Base-by-base conservation (phyloP, 2,113 vertebrate genomes). In the Cettia cetti region DNA sequence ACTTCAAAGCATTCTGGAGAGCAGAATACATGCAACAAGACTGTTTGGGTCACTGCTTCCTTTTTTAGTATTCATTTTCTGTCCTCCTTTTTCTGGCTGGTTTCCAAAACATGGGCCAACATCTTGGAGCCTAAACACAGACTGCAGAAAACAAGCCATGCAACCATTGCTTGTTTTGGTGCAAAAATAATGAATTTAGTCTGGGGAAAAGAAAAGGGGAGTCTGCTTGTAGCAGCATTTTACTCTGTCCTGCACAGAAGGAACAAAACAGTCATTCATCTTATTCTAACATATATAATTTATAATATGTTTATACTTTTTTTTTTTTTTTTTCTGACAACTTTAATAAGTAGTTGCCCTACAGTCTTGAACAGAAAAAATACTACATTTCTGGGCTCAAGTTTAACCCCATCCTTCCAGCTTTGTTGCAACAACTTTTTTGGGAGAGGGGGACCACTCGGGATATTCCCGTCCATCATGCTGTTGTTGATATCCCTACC, bases 1-100 rank as follows among this genome's bases (percentile, higher is more conserved):
- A 95, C 93, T 95, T 96, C 85, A 95, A 97, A 95, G 90, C 57
- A 86, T 96, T 96, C 89, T 96, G 94, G 44, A 95, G 81, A 94
- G 53, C 15, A 92, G 80, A 94, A 95, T 95, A 92, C 64, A 95
- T 89, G 75, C 92, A 96, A 90, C 69, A 68, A 92, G 92, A 40
- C 94, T 89, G 56, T 93, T 96, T 96, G 86, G 93, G 94, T 94
- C 95, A 96, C 35, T 96, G 94, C 77, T 90, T 96, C 96, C 77
- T 94, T 87, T 97, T 97, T 97, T 87, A 95, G 47, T 86, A 71
- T 94, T 97, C 75, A 39, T 83, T 95, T 96, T 97, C 82, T 92
- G 64, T 64, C 90, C 52, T 94, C 22, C 72, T 81, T 94, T 88
- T 88, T 15, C 56, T 94, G 88, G 49, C 75, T 74, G 70, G 80